Evolutionary conservation across 2,888 invertebrate genomes (phyloP), one percentile per base, ranked within the genome.

Genomic region (Agrotis exclamationis): DNA sequence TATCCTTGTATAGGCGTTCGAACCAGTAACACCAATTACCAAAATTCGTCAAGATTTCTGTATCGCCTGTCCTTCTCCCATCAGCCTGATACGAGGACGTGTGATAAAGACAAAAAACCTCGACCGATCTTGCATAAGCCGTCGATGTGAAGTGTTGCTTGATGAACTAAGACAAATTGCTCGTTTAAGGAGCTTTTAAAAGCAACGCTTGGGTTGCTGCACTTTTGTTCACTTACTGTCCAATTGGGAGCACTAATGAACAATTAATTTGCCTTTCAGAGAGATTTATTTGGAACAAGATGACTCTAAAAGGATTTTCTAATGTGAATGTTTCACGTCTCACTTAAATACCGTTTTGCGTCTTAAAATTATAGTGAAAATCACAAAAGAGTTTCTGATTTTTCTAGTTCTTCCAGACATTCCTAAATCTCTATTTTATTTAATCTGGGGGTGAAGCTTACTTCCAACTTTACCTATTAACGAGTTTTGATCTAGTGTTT

Each of bases 1-100:
- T 71, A 63, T 78, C 58, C 48, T 50, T 60, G 63, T 63, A 70
- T 39, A 62, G 68, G 63, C 71, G 73, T 76, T 83, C 72, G 79
- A 79, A 74, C 68, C 65, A 78, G 71, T 72, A 72, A 76, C 67
- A 79, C 70, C 76, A 80, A 85, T 83, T 83, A 73, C 79, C 71
- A 76, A 84, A 84, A 79, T 83, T 85, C 68, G 73, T 83, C 73
- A 85, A 85, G 73, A 85, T 76, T 84, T 80, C 82, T 72, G 53
- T 72, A 80, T 66, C 45, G 53, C 18, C 51, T 63, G 45, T 85
- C 76, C 57, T 63, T 68, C 45, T 84, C 69, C 45, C 45, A 44
- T 66, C 68, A 64, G 53, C 13, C 7, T 51, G n/a, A 48, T 28
- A 51, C 11, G 1, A 39, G 24, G 18, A 65, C 20, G 85, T 63